Percentiles rank a stretch among this genome's conserved stretches.
Evolutionary conservation across 35 echinoderm and acorn worm species (phyloP).

Genomic region (Chiridota heheva): DNA sequence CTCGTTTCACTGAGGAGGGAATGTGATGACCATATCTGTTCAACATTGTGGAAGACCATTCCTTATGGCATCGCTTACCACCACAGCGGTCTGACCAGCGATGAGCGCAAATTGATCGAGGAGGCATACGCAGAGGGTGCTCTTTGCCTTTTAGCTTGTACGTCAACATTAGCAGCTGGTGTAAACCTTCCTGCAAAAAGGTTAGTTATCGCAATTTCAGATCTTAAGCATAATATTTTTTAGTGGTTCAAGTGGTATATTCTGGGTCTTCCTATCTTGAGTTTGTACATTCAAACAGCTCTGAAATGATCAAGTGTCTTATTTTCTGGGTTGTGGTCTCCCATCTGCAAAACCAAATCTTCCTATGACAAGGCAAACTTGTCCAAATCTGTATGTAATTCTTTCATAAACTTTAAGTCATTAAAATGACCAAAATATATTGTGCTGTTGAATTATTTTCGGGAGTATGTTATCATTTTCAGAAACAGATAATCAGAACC

Average conservation of each 20-base stretch:
- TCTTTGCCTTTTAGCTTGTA: slow-evolving; percentile 77
- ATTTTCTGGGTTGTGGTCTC: too few species aligned
- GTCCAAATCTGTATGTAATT: too few species aligned
- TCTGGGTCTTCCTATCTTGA: too few species aligned
- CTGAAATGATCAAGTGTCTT: too few species aligned
- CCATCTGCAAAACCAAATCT: too few species aligned
- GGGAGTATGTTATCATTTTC: too few species aligned
- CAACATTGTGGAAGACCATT: slow-evolving; percentile 74
- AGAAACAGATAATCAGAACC: too few species aligned
- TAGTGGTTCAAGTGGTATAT: not conserved
- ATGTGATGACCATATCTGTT: slow-evolving; percentile 82
- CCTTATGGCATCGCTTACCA: slow-evolving; percentile 86
- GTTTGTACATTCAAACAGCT: too few species aligned
- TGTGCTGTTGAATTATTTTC: too few species aligned
- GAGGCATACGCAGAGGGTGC: slow-evolving; percentile 86
- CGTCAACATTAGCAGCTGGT: slow-evolving; percentile 87
- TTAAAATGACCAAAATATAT: too few species aligned
- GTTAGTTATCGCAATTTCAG: slow-evolving; percentile 15
- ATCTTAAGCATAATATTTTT: not conserved
- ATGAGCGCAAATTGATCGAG: slow-evolving; percentile 92
- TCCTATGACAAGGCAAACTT: too few species aligned
- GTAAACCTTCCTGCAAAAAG: slow-evolving; percentile 91
- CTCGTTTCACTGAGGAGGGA: slow-evolving; percentile 62
- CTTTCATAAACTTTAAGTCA: too few species aligned
- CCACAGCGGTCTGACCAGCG: slow-evolving; percentile 90